These are phyloP conservation scores for Portunus trituberculatus DNA, from an alignment of 1,140 invertebrate genomes.

Conservation along the genomic window DNA sequence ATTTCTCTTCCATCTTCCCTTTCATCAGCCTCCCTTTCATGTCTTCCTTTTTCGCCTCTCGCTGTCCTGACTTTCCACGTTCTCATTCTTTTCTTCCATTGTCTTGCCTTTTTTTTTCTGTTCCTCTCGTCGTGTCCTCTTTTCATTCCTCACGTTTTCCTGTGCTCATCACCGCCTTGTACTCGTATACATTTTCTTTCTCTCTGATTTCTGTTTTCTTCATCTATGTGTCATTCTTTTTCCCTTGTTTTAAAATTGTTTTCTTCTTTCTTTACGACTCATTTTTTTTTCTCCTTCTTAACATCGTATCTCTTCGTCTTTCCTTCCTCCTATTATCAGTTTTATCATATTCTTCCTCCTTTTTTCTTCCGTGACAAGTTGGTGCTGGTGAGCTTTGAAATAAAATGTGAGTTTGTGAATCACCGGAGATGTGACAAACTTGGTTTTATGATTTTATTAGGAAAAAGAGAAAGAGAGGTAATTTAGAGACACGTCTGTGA, in stretches of 20 bases:
- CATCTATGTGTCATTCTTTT: not conserved
- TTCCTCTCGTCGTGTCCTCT: not conserved
- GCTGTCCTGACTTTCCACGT: no score
- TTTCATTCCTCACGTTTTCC: not conserved
- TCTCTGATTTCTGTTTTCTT: not conserved
- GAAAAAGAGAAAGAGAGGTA: not conserved
- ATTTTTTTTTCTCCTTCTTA: not conserved
- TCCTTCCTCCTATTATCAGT: not conserved
- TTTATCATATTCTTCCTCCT: not conserved
- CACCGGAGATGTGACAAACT: no score
- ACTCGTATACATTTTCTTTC: no score
- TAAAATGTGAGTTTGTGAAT: no score
- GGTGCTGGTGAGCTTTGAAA: no score
- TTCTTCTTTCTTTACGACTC: not conserved
- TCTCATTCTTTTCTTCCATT: no score
- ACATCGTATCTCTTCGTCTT: not conserved
- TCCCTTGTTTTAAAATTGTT: not conserved
- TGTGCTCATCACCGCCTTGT: no score
- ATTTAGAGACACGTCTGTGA: no score
- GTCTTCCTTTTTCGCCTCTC: not conserved
- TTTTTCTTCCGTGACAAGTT: not conserved
- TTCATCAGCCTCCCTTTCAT: slow-evolving; percentile 10
- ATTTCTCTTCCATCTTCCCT: not conserved
- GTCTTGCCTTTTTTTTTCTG: no score
- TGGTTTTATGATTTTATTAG: no score